A percentile compares a stretch with the other conserved stretches of the same genome.
phyloP scores from a whole-genome alignment of 2,797 vertebrate species.

The Bucorvus abyssinicus region DNA sequence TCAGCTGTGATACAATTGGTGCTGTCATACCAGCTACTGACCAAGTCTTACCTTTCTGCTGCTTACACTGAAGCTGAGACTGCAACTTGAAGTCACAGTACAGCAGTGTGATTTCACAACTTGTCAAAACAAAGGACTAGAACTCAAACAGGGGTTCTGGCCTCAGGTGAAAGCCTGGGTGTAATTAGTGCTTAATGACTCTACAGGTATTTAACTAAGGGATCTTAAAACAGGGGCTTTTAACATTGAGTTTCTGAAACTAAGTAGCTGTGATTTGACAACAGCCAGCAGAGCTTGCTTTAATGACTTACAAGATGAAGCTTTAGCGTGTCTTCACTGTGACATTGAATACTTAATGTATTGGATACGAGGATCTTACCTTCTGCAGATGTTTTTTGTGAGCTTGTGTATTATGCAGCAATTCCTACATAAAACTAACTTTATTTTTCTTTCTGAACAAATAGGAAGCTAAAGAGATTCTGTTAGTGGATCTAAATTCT shows the following conservation, averaged over 20 bases:
- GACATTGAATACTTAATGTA: background rate
- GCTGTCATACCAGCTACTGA: background rate
- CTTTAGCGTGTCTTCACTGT: background rate
- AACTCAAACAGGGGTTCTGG: background rate
- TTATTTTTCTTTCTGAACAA: constrained; percentile 76
- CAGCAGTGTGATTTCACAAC: background rate
- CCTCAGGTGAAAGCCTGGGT: background rate
- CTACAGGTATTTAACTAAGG: background rate
- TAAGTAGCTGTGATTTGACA: background rate
- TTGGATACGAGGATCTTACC: background rate
- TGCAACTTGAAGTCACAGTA: background rate
- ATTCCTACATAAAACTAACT: constrained; percentile 18
- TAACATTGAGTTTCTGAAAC: background rate
- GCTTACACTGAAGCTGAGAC: background rate
- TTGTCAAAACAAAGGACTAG: background rate
- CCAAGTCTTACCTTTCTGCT: background rate
- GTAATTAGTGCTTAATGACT: background rate
- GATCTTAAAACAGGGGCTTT: background rate
- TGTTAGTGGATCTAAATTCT: constrained; percentile 96
- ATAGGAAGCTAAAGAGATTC: constrained; percentile 93
- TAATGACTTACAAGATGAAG: background rate
- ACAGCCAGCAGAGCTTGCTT: background rate
- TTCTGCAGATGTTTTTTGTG: background rate
- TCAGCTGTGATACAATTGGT: background rate
- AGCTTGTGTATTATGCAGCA: background rate